phyloP scores from a whole-genome alignment of 2,797 vertebrate species.

The Triplophysa bombifrons region DNA sequence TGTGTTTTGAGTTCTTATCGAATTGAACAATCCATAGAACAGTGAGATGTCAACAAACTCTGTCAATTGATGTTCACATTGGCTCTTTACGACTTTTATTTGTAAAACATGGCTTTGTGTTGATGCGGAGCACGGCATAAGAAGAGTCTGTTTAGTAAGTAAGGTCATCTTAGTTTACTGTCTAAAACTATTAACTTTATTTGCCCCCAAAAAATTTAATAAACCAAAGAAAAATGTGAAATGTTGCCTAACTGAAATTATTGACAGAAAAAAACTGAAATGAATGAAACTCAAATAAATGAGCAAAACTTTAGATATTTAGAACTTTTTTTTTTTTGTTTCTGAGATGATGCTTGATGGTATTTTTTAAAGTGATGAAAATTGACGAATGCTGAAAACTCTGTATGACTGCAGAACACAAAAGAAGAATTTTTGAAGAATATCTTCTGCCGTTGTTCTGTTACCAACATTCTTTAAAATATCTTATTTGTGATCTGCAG shows the following conservation, averaged over 20 bases:
- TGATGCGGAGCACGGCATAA: neutral
- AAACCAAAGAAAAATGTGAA: too few relatives aligned
- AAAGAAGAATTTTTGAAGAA: too few relatives aligned
- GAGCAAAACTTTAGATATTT: too few relatives aligned
- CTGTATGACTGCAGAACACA: too few relatives aligned
- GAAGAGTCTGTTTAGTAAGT: neutral
- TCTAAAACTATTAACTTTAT: neutral
- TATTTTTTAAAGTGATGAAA: too few relatives aligned
- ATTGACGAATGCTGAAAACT: too few relatives aligned
- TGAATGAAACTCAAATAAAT: too few relatives aligned
- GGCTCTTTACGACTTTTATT: neutral
- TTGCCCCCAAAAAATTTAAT: neutral
- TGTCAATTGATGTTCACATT: constrained; percentile 18
- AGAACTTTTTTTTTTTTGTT: too few relatives aligned
- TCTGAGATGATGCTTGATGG: neutral
- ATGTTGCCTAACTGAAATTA: neutral
- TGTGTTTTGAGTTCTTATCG: neutral
- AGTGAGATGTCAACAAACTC: constrained; percentile 35
- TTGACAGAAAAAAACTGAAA: neutral
- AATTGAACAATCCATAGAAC: constrained; percentile 5
- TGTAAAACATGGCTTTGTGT: neutral
- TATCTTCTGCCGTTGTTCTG: too few relatives aligned
- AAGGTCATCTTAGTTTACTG: too few relatives aligned
- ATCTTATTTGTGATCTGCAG: too few relatives aligned
- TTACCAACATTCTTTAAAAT: too few relatives aligned